Evolutionary conservation across 2,888 invertebrate species (phyloP).

Genomic region (Glomeris marginata): DNA sequence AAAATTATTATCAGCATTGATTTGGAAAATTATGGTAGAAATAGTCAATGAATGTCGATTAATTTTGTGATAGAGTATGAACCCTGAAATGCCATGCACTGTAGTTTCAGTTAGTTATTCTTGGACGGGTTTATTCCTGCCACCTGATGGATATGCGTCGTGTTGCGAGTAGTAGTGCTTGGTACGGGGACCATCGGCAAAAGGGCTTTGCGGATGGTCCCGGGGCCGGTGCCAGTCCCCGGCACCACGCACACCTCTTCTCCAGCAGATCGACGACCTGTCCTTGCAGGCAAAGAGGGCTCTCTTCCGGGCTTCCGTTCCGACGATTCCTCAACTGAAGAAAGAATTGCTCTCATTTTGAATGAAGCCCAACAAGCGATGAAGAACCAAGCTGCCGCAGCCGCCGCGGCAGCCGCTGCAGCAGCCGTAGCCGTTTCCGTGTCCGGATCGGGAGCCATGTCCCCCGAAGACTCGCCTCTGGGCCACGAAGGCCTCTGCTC

Average conservation of each 20-base stretch:
- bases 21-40: too few relatives aligned
- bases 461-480: too few relatives aligned
- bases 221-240: neutral
- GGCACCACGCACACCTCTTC: neutral
- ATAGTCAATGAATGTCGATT: too few relatives aligned
- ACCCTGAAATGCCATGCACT: too few relatives aligned
- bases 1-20: too few relatives aligned
- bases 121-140: too few relatives aligned
- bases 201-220: neutral
- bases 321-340: slow-evolving; percentile 62
- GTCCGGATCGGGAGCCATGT: neutral
- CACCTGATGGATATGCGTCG: too few relatives aligned
- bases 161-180: too few relatives aligned
- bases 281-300: slow-evolving; percentile 53
- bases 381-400: slow-evolving; percentile 34
- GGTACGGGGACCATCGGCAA: too few relatives aligned
- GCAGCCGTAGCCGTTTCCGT: slow-evolving; percentile 10
- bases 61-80: too few relatives aligned
- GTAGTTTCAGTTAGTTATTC: too few relatives aligned
- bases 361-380: slow-evolving; percentile 84
- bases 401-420: slow-evolving; percentile 20
- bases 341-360: slow-evolving; percentile 82
- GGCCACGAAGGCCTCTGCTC: slow-evolving; percentile 1
- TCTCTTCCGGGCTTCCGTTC: slow-evolving; percentile 43
- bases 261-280: slow-evolving; percentile 11